Conservation (phyloP, 2,888 invertebrate genomes). For the Lepidochrysops patricia region DNA sequence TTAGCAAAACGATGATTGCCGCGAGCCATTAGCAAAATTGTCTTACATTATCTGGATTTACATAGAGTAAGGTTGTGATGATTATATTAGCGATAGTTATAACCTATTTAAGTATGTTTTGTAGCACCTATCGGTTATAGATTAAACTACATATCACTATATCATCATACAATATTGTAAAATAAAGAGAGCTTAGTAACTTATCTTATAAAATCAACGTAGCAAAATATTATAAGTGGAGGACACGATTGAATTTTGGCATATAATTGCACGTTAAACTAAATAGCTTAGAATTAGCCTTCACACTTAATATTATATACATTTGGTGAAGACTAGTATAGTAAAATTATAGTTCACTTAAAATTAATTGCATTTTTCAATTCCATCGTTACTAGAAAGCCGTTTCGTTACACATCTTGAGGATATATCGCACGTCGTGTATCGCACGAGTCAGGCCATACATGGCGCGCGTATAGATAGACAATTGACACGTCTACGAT, state of each 20-base stretch:
- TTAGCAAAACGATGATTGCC: no score
- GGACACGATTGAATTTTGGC: conserved; percentile 24
- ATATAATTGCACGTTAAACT: conserved; percentile 28
- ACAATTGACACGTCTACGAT: no score
- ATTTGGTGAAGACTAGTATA: conserved; percentile 41
- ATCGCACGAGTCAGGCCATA: no score
- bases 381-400: conserved; percentile 7
- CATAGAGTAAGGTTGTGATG: conserved; percentile 30
- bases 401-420: no score
- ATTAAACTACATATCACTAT: conserved; percentile 24
- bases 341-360: background rate
- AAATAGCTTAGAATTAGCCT: conserved; percentile 26
- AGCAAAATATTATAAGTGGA: conserved; percentile 17
- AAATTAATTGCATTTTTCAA: conserved; percentile 13
- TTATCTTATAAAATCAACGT: background rate
- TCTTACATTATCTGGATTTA: conserved; percentile 20
- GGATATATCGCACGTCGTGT: no score
- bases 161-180: background rate
- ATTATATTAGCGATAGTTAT: conserved; percentile 27
- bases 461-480: no score
- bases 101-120: conserved; percentile 55
- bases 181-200: conserved; percentile 2
- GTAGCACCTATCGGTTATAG: conserved; percentile 57
- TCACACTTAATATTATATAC: conserved; percentile 32
- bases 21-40: no score